Evolutionary conservation across 2,888 invertebrate species (phyloP).

Genomic region (Pocota personata): DNA sequence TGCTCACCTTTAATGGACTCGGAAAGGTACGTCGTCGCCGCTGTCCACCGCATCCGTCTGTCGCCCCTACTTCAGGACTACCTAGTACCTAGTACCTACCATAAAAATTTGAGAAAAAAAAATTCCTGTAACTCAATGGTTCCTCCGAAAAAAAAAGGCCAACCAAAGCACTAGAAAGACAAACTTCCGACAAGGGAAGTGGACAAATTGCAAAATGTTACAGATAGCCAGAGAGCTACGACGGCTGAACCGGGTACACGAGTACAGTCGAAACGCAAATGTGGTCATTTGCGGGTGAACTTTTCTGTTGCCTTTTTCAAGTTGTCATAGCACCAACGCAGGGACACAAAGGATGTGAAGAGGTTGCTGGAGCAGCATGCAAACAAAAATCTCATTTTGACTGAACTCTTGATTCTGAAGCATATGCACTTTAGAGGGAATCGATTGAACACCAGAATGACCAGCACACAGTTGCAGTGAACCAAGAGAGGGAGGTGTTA

Average conservation of each 20-base stretch:
- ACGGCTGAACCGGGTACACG: conserved; percentile 39
- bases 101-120: background rate
- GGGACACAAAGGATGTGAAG: background rate
- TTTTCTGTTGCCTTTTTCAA: conserved; percentile 49
- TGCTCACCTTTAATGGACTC: conserved; percentile 69
- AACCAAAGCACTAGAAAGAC: conserved; percentile 55
- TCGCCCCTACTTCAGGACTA: background rate
- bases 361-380: background rate
- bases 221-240: conserved; percentile 57
- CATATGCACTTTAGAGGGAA: conserved; percentile 36
- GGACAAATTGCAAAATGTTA: conserved; percentile 71
- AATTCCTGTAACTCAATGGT: conserved; percentile 1
- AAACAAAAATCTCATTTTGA: conserved; percentile 21
- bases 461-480: background rate
- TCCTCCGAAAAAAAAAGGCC: background rate
- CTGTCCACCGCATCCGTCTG: conserved; percentile 9
- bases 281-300: conserved; percentile 65
- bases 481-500: background rate
- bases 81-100: background rate
- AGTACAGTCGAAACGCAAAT: conserved; percentile 65
- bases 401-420: conserved; percentile 27
- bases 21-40: conserved; percentile 35
- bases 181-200: conserved; percentile 68
- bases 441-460: conserved; percentile 36
- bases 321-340: conserved; percentile 18